Base-by-base conservation (phyloP, 2,797 vertebrate genomes). In the Odontamblyopus lacepedii region DNA sequence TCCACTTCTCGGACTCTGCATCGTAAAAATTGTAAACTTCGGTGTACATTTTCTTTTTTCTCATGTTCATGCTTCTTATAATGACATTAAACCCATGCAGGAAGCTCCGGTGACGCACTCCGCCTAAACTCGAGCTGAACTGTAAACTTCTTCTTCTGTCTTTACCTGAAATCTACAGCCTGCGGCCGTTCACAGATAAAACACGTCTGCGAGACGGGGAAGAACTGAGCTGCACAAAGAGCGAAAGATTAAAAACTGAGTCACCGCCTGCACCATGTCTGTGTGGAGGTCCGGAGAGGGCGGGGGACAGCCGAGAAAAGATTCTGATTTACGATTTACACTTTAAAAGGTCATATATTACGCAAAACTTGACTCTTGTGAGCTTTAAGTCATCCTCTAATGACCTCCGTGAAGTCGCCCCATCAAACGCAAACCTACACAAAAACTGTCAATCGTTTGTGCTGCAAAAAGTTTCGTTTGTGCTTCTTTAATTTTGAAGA, bases 111-210 rank as follows among this genome's bases (percentile, higher is more conserved):
- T 27, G 41, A 50, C 38, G 26, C 13, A 35, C 48, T 27, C n/a
- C 18, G 35, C 56, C 5, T 57, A 66, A 66, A 64, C 30, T 83
- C 4, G 30, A 30, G 30, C 4, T 13, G 41, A 35, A 63, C 29
- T 1, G 69, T 50, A 27, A 67, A 23, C 13, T 6, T 11, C 56
- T 16, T 63, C 13, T 6, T 11, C 56, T 16, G 65, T 23, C 38
- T 71, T 15, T 29, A 5, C 29, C 60, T 48, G 80, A 56, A 83
- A 82, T 73, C n/a, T 7, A 1, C 4, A 27, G 41, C 30, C 72
- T 18, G 50, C 67, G 48, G 26, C 44, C 0, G 12, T 1, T 74
- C 3, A 6, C n/a, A 9, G 2, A 26, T 32, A 48, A 44, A 32
- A 29, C 66, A 51, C 12, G 71, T 61, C 6, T 15, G 67, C 38